Evolutionary conservation across 2,888 invertebrate genomes (phyloP).

Genomic region (Pasiphila rectangulata): DNA sequence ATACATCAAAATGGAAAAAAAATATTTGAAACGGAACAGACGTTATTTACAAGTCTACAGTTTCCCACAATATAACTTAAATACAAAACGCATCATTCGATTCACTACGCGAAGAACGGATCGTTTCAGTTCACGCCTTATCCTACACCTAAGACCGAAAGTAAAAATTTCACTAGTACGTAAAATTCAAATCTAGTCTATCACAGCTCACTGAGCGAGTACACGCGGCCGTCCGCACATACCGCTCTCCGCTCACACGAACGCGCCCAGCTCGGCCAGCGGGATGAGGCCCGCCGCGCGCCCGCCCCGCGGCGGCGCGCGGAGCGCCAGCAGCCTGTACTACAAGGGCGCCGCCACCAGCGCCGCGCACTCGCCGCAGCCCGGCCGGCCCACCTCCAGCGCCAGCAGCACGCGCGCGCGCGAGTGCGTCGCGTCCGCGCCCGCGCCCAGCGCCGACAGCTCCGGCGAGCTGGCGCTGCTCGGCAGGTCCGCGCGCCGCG

Average conservation of each 20-base stretch:
- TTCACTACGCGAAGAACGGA: conserved; percentile 52
- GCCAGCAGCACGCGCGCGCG: conserved; percentile 67
- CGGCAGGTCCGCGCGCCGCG: conserved; percentile 42
- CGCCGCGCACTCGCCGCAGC: conserved; percentile 52
- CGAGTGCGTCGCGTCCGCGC: conserved; percentile 35
- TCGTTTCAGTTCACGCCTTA: conserved; percentile 55
- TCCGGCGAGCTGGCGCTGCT: conserved; percentile 74
- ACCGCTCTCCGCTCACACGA: neutral
- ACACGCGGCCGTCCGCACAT: conserved; percentile 41
- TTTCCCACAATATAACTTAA: conserved; percentile 66
- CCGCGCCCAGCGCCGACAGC: conserved; percentile 45
- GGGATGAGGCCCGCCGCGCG: conserved; percentile 50
- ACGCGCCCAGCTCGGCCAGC: neutral
- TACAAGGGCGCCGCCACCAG: too few relatives aligned
- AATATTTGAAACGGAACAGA: conserved; percentile 63
- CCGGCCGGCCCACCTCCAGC: conserved; percentile 57
- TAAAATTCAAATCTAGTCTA: conserved; percentile 72
- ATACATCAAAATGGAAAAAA: conserved; percentile 74
- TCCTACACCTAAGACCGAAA: conserved; percentile 64
- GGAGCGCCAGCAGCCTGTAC: conserved; percentile 73
- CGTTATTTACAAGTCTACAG: conserved; percentile 68
- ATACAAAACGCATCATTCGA: conserved; percentile 46
- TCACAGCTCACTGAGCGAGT: conserved; percentile 74
- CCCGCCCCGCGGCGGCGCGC: neutral
- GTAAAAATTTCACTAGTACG: conserved; percentile 50